These are phyloP conservation scores for Drosophila leontia DNA, from an alignment of 1,140 invertebrate species.

Conservation along the genomic window DNA sequence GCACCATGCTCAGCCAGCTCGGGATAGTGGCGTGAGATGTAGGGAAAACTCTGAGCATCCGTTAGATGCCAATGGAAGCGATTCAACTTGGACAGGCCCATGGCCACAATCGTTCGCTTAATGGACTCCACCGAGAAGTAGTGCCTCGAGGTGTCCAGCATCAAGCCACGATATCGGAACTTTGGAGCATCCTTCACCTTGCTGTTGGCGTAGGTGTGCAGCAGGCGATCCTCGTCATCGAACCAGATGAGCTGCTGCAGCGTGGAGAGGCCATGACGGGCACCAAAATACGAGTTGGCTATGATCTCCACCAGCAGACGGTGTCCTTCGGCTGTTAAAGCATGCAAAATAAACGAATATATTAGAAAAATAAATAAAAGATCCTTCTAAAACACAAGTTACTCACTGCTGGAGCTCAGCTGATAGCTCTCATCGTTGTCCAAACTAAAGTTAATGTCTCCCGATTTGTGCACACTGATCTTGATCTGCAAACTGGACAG, in stretches of 20 bases:
- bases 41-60: conserved; percentile 93
- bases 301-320: conserved; percentile 87
- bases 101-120: conserved; percentile 90
- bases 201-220: conserved; percentile 87
- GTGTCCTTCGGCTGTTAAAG: conserved; percentile 81
- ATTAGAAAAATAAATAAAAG: not conserved
- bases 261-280: conserved; percentile 92
- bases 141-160: conserved; percentile 92
- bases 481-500: conserved; percentile 86
- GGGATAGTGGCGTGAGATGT: conserved; percentile 89
- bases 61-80: conserved; percentile 94
- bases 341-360: not conserved
- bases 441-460: conserved; percentile 87
- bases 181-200: conserved; percentile 87
- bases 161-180: conserved; percentile 89
- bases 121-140: conserved; percentile 90
- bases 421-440: conserved; percentile 91
- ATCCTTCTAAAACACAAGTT: not conserved
- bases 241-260: conserved; percentile 92
- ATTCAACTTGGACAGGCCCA: conserved; percentile 93
- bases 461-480: conserved; percentile 86
- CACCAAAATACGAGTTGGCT: conserved; percentile 91
- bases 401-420: conserved; percentile 86
- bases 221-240: conserved; percentile 87
- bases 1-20: conserved; percentile 91